Percentiles rank a stretch among this genome's conserved stretches.
phyloP scores from a whole-genome alignment of 23 tunicate species.

The Ascidia mentula region DNA sequence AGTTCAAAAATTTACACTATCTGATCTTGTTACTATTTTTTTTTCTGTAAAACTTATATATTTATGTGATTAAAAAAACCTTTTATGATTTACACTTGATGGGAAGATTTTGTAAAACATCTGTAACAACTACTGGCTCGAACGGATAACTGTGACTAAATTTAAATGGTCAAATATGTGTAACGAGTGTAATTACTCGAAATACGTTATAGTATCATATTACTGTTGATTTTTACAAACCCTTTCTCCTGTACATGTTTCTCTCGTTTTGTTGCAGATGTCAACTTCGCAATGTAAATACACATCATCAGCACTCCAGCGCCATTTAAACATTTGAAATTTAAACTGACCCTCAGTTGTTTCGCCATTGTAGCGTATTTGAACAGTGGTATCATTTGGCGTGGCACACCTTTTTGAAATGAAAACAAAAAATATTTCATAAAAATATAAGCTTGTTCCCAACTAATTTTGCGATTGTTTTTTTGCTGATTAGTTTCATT shows the following conservation, averaged over 20 bases:
- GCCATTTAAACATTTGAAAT: constrained; percentile 98
- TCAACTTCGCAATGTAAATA: constrained; percentile 95
- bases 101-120: too few species aligned
- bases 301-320: constrained; percentile 90
- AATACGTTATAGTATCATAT: too few species aligned
- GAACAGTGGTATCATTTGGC: constrained; percentile 72
- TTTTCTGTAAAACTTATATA: too few species aligned
- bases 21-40: too few species aligned
- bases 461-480: neutral
- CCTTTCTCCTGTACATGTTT: constrained; percentile 65
- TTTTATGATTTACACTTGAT: too few species aligned
- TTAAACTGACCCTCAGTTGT: constrained; percentile 46
- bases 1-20: too few species aligned
- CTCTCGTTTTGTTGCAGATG: constrained; percentile 79
- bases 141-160: too few species aligned
- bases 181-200: too few species aligned
- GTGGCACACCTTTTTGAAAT: constrained; percentile 84
- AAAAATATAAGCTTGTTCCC: neutral
- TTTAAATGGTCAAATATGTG: too few species aligned
- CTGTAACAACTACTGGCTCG: too few species aligned
- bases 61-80: too few species aligned
- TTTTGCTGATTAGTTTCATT: neutral
- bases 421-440: neutral
- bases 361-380: constrained; percentile 73
- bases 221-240: constrained; percentile 33